Conservation (phyloP, 2,113 vertebrate species). For the Ciconia stormi region DNA sequence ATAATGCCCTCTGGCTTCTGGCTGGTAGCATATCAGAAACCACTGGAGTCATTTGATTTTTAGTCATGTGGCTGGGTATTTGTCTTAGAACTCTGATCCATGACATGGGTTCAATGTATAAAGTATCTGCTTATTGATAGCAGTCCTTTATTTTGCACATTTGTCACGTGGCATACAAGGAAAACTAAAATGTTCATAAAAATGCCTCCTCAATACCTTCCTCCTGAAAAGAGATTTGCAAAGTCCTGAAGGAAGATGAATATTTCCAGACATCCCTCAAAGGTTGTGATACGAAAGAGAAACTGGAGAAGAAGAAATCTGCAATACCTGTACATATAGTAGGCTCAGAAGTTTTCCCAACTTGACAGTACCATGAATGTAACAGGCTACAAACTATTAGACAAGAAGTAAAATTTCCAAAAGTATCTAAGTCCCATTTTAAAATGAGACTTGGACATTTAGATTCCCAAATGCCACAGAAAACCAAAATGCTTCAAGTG, state of each 20-base stretch:
- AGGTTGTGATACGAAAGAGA: neutral
- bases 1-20: conserved; percentile 25
- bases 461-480: neutral
- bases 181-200: neutral
- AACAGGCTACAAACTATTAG: neutral
- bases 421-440: neutral
- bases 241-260: neutral
- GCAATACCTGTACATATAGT: neutral
- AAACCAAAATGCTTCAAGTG: neutral
- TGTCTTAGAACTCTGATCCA: neutral
- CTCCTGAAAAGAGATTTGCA: neutral
- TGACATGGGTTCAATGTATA: neutral
- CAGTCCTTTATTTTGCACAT: neutral
- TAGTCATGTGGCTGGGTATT: neutral
- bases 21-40: neutral
- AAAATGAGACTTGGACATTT: neutral
- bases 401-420: neutral
- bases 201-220: neutral
- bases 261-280: neutral
- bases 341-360: neutral
- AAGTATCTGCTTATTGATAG: neutral
- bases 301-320: neutral
- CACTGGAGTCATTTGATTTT: neutral
- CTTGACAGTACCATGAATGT: neutral
- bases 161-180: neutral